A percentile compares a stretch with the other conserved stretches of the same genome.
phyloP scores from a whole-genome alignment of 1,140 invertebrate species.

The Drosophila gunungcola region DNA sequence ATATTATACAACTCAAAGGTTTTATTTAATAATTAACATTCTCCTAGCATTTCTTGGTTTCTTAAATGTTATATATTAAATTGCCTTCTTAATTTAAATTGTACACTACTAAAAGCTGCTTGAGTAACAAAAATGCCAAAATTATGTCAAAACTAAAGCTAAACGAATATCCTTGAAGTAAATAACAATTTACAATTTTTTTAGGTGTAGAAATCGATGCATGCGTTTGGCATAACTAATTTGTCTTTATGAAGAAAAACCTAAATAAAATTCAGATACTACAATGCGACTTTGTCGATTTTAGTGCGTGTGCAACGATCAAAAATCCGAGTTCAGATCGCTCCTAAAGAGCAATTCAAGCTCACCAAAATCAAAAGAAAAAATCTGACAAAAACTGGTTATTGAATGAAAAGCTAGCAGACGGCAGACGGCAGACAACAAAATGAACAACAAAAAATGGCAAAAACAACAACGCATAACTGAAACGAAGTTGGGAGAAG shows the following conservation, averaged over 20 bases:
- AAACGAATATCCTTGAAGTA: too few species aligned
- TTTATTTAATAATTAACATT: too few species aligned
- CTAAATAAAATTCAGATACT: conserved; percentile 44
- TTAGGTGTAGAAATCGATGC: background rate
- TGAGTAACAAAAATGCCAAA: too few species aligned
- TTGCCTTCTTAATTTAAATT: too few species aligned
- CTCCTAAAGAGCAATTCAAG: conserved; percentile 58
- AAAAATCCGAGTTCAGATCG: conserved; percentile 43
- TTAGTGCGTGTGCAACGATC: conserved; percentile 45
- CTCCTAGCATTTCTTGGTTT: too few species aligned
- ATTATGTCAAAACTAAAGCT: too few species aligned
- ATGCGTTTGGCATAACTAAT: conserved; percentile 75
- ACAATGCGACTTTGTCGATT: conserved; percentile 24
- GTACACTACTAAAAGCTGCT: too few species aligned
- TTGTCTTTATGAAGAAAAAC: conserved; percentile 59
- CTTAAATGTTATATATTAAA: too few species aligned
- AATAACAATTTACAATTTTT: background rate
- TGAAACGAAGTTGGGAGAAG: conserved; percentile 52
- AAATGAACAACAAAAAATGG: conserved; percentile 63
- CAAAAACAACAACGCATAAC: conserved; percentile 60
- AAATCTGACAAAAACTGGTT: conserved; percentile 74
- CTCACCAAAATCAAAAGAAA: conserved; percentile 49
- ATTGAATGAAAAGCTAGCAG: conserved; percentile 79
- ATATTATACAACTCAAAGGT: too few species aligned
- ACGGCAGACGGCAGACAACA: conserved; percentile 35